A percentile compares a stretch with the other conserved stretches of the same genome.
Evolutionary conservation across 92 coral and sea anemone species (phyloP).

Genomic region (Palythoa caribaeorum): DNA sequence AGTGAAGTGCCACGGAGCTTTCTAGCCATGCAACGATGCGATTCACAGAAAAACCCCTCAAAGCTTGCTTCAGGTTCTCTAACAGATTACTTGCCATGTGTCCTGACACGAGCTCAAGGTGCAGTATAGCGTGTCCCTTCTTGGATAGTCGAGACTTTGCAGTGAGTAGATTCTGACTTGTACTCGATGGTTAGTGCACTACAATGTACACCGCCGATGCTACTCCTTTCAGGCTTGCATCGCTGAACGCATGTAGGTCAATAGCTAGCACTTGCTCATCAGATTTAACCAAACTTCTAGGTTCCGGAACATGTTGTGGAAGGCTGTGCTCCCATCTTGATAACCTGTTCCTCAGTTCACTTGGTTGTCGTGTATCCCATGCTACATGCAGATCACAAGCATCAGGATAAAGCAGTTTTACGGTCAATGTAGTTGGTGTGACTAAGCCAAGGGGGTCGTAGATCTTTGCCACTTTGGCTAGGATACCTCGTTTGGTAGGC

Average conservation of each 20-base stretch:
- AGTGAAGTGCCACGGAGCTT: slow-evolving; percentile 38
- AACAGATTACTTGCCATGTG: slow-evolving; percentile 43
- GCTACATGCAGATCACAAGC: no score
- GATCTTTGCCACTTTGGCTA: no score
- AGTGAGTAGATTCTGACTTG: slow-evolving; percentile 14
- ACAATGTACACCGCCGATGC: slow-evolving; percentile 5
- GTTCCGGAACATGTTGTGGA: not conserved
- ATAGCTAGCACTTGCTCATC: no score
- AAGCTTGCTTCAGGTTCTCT: slow-evolving; percentile 20
- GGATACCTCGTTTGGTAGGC: no score
- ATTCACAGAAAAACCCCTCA: slow-evolving; percentile 16
- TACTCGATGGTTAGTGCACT: not conserved
- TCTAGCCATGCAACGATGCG: slow-evolving; percentile 24
- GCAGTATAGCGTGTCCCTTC: slow-evolving; percentile 26
- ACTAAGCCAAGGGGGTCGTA: no score
- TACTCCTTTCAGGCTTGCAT: slow-evolving; percentile 24
- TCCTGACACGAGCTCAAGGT: slow-evolving; percentile 26
- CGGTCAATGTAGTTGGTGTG: no score
- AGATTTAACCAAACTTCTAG: not conserved
- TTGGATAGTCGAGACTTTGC: slow-evolving; percentile 43
- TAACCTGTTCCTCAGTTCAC: no score
- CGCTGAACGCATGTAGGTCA: not conserved
- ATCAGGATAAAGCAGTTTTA: no score
- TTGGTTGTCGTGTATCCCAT: no score
- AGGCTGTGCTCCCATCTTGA: no score